phyloP scores from a whole-genome alignment of 2,888 invertebrate genomes.

The Rotaria socialis region DNA sequence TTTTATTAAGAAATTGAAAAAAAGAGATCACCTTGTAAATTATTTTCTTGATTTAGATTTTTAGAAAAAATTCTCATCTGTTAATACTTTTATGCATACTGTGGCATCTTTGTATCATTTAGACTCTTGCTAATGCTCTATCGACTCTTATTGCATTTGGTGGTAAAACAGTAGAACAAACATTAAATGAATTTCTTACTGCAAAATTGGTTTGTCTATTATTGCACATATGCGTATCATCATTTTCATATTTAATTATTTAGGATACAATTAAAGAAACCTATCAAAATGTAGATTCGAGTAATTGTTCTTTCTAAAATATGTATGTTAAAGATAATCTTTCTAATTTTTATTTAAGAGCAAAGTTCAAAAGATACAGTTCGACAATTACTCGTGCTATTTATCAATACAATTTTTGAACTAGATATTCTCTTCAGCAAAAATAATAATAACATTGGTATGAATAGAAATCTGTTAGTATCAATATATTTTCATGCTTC shows the following conservation, averaged over 20 bases:
- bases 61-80: no score
- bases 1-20: no score
- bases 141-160: conserved; percentile 35
- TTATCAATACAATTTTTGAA: conserved; percentile 25
- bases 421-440: conserved; percentile 22
- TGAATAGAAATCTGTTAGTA: neutral
- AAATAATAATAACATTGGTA: conserved; percentile 22
- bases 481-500: neutral
- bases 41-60: no score
- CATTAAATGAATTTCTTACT: conserved; percentile 37
- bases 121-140: conserved; percentile 31
- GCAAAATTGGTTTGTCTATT: conserved; percentile 24
- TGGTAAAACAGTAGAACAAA: conserved; percentile 34
- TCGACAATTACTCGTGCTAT: conserved; percentile 24
- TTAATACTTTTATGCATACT: neutral
- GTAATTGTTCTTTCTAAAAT: neutral
- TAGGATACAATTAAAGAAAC: neutral
- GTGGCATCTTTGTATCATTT: neutral
- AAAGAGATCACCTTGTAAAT: no score
- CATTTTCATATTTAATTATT: neutral
- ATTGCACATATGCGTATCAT: neutral
- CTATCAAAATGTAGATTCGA: neutral
- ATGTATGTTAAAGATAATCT: neutral
- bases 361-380: conserved; percentile 26
- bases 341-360: neutral